Base-by-base conservation (phyloP, 2,888 invertebrate genomes). In the Tethea ocularis region DNA sequence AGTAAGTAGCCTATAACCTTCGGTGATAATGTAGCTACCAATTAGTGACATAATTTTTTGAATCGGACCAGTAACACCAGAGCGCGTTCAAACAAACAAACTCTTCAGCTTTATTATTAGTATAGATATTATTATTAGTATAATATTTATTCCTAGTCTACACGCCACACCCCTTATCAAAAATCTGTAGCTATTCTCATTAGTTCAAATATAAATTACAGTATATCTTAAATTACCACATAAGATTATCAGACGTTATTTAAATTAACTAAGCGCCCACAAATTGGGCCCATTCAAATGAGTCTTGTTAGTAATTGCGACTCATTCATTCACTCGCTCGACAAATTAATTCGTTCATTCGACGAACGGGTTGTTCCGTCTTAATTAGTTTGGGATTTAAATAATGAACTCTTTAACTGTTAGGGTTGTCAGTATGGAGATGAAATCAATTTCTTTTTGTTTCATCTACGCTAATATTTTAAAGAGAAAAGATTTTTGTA, bases 201-300 rank as follows among this genome's bases (percentile, higher is more conserved):
- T 41, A 17, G 41, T 10, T 60, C 62, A 61, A 59, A 64, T 64
- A 61, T 54, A 26, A 29, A 54, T 54, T 20, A 29, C 26, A 52
- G 15, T 52, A 26, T 26, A 26, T 52, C 52, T 26, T 15, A n/a
- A 23, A 46, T 46, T 20, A 8, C 38, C 38, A 38, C 38, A 38
- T 73, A 57, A 63, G 52, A 24, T 72, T 74, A 73, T 73, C 73
- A 59, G 72, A 74, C 71, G 11, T 11, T 66, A 67, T 72, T 72
- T 64, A 72, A 74, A 74, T 69, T 46, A 46, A 46, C 46, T 46
- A 46, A 46, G 67, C 71, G 56, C 54, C 52, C 61, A 75, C 77
- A 73, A 75, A 77, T 77, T 77, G 73, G 68, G 41, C 71, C 69
- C 75, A 77, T 74, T 75, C 73, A 75, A 69, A 70, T 58, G 61